These are phyloP conservation scores for Lemur catta DNA, from an alignment of 2,797 vertebrate genomes.

Conservation along the genomic window DNA sequence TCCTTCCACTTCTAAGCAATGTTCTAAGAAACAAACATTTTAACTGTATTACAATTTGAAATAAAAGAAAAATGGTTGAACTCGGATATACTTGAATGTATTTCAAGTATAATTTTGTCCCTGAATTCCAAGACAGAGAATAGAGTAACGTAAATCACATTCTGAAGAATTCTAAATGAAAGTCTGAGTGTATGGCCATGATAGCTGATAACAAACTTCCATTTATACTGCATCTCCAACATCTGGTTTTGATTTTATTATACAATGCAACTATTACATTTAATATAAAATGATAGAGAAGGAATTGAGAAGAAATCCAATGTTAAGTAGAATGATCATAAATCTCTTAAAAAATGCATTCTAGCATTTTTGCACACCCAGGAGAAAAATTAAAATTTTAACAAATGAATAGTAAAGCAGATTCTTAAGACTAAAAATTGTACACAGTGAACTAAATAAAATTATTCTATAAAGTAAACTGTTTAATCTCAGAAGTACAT, in stretches of 20 bases:
- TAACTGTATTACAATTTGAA: conserved; percentile 16
- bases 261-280: not conserved
- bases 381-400: not conserved
- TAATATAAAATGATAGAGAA: not conserved
- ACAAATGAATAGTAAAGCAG: not conserved
- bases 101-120: not conserved
- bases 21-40: not conserved
- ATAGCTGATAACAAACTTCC: not conserved
- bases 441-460: not conserved
- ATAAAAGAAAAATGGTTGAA: not conserved
- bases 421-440: not conserved
- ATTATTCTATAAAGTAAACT: not conserved
- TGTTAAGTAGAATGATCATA: not conserved
- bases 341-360: not conserved
- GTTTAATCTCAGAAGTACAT: not conserved
- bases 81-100: not conserved
- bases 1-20: conserved; percentile 4
- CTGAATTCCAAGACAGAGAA: not conserved
- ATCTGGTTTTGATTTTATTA: not conserved
- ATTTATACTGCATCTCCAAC: not conserved
- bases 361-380: not conserved
- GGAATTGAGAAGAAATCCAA: not conserved
- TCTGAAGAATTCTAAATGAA: not conserved
- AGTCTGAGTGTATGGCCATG: not conserved
- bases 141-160: not conserved